Evolutionary conservation across 2,888 invertebrate species (phyloP), one percentile per base, ranked within the genome.

Genomic region (Sussaba pulchella): DNA sequence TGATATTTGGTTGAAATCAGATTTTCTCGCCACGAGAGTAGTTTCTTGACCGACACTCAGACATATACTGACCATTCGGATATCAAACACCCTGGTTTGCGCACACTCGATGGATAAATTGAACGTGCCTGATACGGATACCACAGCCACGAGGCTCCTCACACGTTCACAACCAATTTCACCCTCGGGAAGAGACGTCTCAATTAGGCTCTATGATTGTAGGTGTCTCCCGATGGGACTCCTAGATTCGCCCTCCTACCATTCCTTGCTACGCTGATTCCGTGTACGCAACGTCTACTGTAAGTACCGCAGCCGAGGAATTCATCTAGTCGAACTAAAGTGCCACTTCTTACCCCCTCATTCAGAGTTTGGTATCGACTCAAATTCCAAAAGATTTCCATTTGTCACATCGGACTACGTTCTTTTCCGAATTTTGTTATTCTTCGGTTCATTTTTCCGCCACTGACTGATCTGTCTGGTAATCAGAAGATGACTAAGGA

Each of bases 161-260:
- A 70, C 81, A 81, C 81, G 84, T 83, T 85, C 82, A 83, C 80
- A 78, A 79, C 70, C 84, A 87, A 85, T 87, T 86, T 86, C 83
- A 83, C 81, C 82, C 85, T 85, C 82, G 82, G 82, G 74, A 75
- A 83, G 84, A 84, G 86, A 81, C 78, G 73, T 83, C 57, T 82
- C 85, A 86, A 87, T 85, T 85, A 87, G 85, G 74, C 77, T 70
- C 66, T 70, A 80, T 75, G 79, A 79, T 81, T 77, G 83, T 80
- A 76, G 67, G 74, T 76, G 74, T 74, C 59, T 43, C 36, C 59
- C 54, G 54, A 19, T 66, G 21, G 50, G 41, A n/a, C 21, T 72
- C 45, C 50, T 54, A 41, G 24, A 45, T 52, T 47, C 24, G n/a
- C 17, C 19, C 17, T 24, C 14, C 6, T 24, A 5, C 36, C 26